Percentiles rank a stretch among this genome's conserved stretches.
Evolutionary conservation across 2,888 invertebrate genomes (phyloP).

Genomic region (Mimachlamys varia): DNA sequence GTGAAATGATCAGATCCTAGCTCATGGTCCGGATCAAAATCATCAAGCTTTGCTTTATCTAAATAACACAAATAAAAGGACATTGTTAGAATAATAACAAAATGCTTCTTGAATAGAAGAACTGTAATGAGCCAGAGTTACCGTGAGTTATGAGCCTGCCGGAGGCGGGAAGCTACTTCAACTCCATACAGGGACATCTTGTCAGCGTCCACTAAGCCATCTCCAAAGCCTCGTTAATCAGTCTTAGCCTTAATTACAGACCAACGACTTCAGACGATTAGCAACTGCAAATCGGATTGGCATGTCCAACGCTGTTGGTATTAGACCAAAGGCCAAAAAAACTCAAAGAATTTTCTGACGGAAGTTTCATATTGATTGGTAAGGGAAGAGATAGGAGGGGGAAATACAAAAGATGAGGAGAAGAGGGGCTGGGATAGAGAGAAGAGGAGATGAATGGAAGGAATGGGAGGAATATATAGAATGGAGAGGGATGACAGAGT

Average conservation of each 20-base stretch:
- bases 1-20: too few relatives aligned
- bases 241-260: neutral
- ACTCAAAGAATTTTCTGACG: neutral
- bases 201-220: neutral
- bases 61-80: too few relatives aligned
- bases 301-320: neutral
- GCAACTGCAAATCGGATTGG: neutral
- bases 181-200: neutral
- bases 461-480: too few relatives aligned
- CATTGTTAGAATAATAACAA: neutral
- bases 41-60: too few relatives aligned
- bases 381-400: neutral
- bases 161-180: neutral
- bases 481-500: too few relatives aligned
- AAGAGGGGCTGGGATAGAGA: neutral
- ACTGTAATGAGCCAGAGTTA: neutral
- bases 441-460: neutral
- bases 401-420: neutral
- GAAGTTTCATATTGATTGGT: neutral
- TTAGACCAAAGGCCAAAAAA: neutral
- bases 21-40: too few relatives aligned
- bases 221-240: neutral
- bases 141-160: neutral
- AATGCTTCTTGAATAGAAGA: too few relatives aligned
- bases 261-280: slow-evolving; percentile 1